These are phyloP conservation scores for Drosophila quinaria DNA, from an alignment of 2,888 invertebrate genomes.

Conservation along the genomic window DNA sequence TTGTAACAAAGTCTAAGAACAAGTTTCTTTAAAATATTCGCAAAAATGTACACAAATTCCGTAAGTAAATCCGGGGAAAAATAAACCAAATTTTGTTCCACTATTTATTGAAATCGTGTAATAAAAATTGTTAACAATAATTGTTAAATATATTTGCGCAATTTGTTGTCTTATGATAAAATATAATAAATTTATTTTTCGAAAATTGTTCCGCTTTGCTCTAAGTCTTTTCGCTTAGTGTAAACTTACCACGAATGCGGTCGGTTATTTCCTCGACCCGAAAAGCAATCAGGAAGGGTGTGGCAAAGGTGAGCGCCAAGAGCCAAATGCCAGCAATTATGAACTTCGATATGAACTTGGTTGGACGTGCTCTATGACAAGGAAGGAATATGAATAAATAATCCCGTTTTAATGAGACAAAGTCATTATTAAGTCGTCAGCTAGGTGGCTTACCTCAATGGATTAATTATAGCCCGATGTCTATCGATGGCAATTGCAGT, in stretches of 20 bases:
- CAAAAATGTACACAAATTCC: too few species aligned
- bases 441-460: conserved; percentile 88
- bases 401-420: conserved; percentile 27
- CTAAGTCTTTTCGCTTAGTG: not conserved
- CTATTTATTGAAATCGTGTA: too few species aligned
- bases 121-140: too few species aligned
- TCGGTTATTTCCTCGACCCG: conserved; percentile 84
- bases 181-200: too few species aligned
- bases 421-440: conserved; percentile 18
- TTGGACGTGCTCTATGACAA: conserved; percentile 89
- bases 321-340: conserved; percentile 92
- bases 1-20: too few species aligned
- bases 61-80: too few species aligned
- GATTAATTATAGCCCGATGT: conserved; percentile 92
- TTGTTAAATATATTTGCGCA: too few species aligned
- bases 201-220: too few species aligned
- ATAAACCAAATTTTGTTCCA: too few species aligned
- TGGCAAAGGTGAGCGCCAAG: conserved; percentile 89
- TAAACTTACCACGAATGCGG: conserved; percentile 80
- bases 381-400: conserved; percentile 1
- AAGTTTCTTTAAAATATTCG: too few species aligned
- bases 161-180: too few species aligned
- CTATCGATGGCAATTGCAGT: conserved; percentile 95
- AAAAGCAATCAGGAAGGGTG: conserved; percentile 88
- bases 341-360: conserved; percentile 90